phyloP scores from a whole-genome alignment of 2,888 invertebrate genomes.

The Eristalis tenax region DNA sequence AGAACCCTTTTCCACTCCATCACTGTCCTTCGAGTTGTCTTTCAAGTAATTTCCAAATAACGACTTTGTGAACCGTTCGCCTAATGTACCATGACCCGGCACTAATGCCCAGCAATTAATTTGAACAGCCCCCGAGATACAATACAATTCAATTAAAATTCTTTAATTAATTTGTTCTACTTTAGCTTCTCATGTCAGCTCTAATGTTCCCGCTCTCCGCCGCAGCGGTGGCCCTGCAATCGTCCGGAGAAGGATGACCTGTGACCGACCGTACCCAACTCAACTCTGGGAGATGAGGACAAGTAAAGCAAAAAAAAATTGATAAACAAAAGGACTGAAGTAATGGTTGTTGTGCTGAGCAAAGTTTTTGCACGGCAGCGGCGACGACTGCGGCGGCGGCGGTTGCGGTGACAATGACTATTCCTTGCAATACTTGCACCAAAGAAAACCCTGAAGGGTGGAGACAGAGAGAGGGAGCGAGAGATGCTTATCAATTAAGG shows the following conservation, averaged over 20 bases:
- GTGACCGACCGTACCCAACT: constrained; percentile 3
- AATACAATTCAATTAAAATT: constrained; percentile 65
- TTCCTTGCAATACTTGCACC: constrained; percentile 17
- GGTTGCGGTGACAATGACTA: background rate
- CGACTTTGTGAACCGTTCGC: background rate
- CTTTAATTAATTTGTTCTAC: constrained; percentile 61
- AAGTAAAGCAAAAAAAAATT: constrained; percentile 1
- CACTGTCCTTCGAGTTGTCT: background rate
- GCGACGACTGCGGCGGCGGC: background rate
- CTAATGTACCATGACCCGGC: constrained; percentile 4
- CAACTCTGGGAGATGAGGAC: constrained; percentile 13
- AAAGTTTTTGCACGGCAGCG: background rate
- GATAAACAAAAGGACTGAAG: constrained; percentile 46
- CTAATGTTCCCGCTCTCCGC: background rate
- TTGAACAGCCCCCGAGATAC: constrained; percentile 29
- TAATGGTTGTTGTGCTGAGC: constrained; percentile 42
- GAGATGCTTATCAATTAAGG: constrained; percentile 68
- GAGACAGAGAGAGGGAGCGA: background rate
- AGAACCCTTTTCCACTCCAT: background rate
- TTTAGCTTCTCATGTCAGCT: constrained; percentile 10
- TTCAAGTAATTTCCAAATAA: constrained; percentile 7
- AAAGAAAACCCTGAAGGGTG: background rate
- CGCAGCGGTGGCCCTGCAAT: background rate
- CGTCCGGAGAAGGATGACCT: constrained; percentile 6
- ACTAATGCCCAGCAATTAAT: constrained; percentile 38